A percentile compares a stretch with the other conserved stretches of the same genome.
phyloP scores from a whole-genome alignment of 2,113 vertebrate genomes.

The Pycnonotus jocosus region DNA sequence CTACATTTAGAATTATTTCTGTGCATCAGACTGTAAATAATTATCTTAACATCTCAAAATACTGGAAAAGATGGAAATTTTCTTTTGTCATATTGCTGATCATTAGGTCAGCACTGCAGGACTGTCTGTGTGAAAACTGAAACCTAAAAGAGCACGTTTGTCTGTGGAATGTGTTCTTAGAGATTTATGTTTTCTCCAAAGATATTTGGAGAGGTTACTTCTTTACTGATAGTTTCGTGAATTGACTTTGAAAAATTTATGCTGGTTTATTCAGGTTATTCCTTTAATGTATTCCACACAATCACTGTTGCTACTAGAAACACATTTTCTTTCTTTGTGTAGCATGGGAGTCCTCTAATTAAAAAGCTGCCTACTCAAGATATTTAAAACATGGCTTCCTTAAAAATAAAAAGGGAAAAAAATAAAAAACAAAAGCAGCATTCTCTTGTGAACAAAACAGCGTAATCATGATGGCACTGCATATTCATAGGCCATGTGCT shows the following conservation, averaged over 20 bases:
- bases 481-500: neutral
- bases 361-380: neutral
- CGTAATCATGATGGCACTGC: neutral
- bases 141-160: neutral
- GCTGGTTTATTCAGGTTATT: neutral
- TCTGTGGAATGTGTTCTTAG: neutral
- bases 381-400: neutral
- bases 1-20: neutral
- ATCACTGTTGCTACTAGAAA: neutral
- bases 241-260: slow-evolving; percentile 5
- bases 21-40: neutral
- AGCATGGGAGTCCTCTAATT: neutral
- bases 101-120: neutral
- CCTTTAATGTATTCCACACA: neutral
- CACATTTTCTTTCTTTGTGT: neutral
- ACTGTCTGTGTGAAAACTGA: neutral
- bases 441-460: neutral
- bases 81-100: neutral
- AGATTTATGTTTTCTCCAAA: neutral
- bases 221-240: neutral
- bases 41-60: neutral
- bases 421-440: accelerated
- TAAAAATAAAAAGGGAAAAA: neutral
- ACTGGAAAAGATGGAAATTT: neutral
- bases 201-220: neutral